phyloP scores from a whole-genome alignment of 2,888 invertebrate species.

The Fabriciana adippe region DNA sequence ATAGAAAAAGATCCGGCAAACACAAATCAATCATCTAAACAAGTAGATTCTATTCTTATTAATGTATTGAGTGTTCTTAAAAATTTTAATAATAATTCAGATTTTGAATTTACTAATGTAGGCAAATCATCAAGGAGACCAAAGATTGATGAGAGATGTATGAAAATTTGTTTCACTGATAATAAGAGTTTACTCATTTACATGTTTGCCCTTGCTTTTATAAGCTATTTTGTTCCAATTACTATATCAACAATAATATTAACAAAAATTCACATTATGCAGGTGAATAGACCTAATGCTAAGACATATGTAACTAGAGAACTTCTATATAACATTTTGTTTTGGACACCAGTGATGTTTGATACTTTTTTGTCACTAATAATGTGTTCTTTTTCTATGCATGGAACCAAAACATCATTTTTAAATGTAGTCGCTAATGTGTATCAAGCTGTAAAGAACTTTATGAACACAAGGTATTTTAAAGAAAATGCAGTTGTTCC shows the following conservation, averaged over 20 bases:
- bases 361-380: slow-evolving; percentile 69
- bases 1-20: slow-evolving; percentile 51
- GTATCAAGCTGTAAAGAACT: slow-evolving; percentile 71
- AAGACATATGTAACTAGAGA: slow-evolving; percentile 68
- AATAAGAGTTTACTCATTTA: slow-evolving; percentile 65
- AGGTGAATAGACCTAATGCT: slow-evolving; percentile 56
- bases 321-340: slow-evolving; percentile 68
- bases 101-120: slow-evolving; percentile 49
- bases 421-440: slow-evolving; percentile 73
- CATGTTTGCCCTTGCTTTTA: slow-evolving; percentile 62
- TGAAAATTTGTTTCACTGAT: slow-evolving; percentile 67
- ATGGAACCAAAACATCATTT: slow-evolving; percentile 61
- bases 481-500: slow-evolving; percentile 65
- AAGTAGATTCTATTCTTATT: slow-evolving; percentile 56
- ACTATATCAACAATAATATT: slow-evolving; percentile 68
- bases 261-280: slow-evolving; percentile 67
- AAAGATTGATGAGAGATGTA: slow-evolving; percentile 56
- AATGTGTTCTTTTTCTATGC: slow-evolving; percentile 66
- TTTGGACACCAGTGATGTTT: slow-evolving; percentile 76
- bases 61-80: slow-evolving; percentile 64
- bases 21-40: slow-evolving; percentile 39
- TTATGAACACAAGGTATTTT: slow-evolving; percentile 71
- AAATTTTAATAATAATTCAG: slow-evolving; percentile 54
- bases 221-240: slow-evolving; percentile 73
- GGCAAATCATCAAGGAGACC: slow-evolving; percentile 53